Evolutionary conservation across 2,113 vertebrate genomes (phyloP), one percentile per base, ranked within the genome.

Genomic region (Hemichromis elongatus): DNA sequence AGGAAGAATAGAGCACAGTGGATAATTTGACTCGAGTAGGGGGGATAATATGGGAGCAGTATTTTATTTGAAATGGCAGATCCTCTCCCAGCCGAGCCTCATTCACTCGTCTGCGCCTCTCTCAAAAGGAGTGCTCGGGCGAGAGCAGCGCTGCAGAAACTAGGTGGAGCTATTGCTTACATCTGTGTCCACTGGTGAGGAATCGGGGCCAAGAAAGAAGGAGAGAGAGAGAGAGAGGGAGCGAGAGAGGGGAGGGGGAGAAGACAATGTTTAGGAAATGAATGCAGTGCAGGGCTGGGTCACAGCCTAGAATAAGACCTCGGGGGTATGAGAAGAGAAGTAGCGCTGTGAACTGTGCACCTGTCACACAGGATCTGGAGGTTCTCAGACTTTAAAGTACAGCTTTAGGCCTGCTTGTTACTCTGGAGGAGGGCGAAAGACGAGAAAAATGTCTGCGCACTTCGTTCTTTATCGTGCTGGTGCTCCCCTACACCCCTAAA

Each of bases 131-230:
- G 81, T 30, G 77, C 59, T 80, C 9, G 81, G 82, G 80, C 14
- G 70, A 89, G 55, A 91, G 81, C 8, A 4, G 80, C 13, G 18
- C 84, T 82, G 80, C 86, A 70, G 86, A 92, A 94, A 95, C 92
- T 93, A 95, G 95, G 92, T 94, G 95, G 92, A 91, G 92, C 94
- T 93, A 83, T 93, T 94, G 92, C 92, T 94, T 91, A 80, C 86
- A 90, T 93, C 83, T 94, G 88, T 70, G 14, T 88, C 87, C 80
- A 63, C 79, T 83, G 86, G 75, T 40, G 19, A 81, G 83, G 87
- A 82, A 86, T 77, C 35, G 14, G 66, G 83, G 82, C 79, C 77
- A 88, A 66, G 66, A 77, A 91, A 77, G 91, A 75, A 73, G 86
- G 86, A 82, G 50, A 85, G 87, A 63, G 82, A 45, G 82, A 57